Conservation (phyloP, 2,797 vertebrate genomes). For the Lemur catta region DNA sequence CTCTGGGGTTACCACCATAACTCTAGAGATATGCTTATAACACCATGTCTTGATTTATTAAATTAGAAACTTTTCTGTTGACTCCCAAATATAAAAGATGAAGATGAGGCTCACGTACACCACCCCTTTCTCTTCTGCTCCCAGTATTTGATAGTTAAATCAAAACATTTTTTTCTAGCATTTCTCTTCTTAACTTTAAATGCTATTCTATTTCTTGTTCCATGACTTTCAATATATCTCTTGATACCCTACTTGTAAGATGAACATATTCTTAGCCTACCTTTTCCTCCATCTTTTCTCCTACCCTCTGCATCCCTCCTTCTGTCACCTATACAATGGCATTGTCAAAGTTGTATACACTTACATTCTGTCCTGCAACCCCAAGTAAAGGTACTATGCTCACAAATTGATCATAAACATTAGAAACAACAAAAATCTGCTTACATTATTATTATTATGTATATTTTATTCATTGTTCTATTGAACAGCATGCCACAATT, state of each 20-base stretch:
- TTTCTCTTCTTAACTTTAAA: neutral
- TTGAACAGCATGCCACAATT: neutral
- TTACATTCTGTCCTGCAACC: neutral
- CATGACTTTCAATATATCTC: neutral
- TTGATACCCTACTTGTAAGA: neutral
- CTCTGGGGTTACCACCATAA: neutral
- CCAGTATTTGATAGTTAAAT: neutral
- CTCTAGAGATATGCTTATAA: neutral
- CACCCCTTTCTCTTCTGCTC: neutral
- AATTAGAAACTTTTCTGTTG: neutral
- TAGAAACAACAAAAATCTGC: neutral
- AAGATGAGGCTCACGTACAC: neutral
- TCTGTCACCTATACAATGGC: neutral
- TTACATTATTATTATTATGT: neutral
- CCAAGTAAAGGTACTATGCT: neutral
- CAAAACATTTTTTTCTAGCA: neutral
- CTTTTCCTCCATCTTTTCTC: neutral
- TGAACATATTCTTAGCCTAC: neutral
- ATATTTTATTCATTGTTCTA: neutral
- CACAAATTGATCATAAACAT: neutral
- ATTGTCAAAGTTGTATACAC: neutral
- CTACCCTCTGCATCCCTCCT: fast-evolving
- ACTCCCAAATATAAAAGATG: neutral
- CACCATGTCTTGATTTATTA: neutral
- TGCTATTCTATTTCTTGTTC: neutral